Base-by-base conservation (phyloP, 37 sponge, comb jelly and placozoan genomes). In the Ianthella basta region DNA sequence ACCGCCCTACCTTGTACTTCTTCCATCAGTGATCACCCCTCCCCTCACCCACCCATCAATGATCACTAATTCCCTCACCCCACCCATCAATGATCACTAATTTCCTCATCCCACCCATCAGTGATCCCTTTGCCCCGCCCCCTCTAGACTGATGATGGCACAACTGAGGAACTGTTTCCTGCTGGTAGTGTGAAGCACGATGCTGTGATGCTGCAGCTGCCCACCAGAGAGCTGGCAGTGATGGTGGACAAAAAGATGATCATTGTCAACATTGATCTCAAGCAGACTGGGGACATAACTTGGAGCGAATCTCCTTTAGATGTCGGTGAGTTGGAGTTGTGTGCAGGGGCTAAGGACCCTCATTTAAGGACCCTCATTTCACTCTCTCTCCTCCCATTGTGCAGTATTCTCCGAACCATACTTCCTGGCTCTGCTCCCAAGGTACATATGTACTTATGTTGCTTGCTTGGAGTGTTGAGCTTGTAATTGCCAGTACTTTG, bases 171-270 rank as follows among this genome's bases (percentile, higher is more conserved):
- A 50, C 44, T 75, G 14, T 75, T 75, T 41, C 78, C 78, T 15
- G 78, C 78, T 23, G 78, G 78, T 10, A 40, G 14, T 2, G 2
- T 75, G 53, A 75, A 75, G 78, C 78, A 75, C 13, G 78, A 75
- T 75, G 78, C 78, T 0, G 53, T 75, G 4, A 75, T 75, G 78
- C 3, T 75, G 50, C 78, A 24, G 15, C 53, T 75, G 24, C 78
- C 78, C 41, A 41, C 78, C 8, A 75, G 78, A 41, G 78, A 75
- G 54, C 78, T 75, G 78, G 78, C 78, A 1, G 78, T 75, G 25
- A 40, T 75, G 78, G 54, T 75, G 14, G 78, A 75, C 53, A 41
- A 32, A 18, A 41, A 75, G 13, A 75, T 75, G 78, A 75, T 75
- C 4, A 44, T 75, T 14, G 8, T 75, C 25, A 75, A 75, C 78